These are phyloP conservation scores for Eucriotettix oculatus DNA, from an alignment of 2,888 invertebrate genomes.

Conservation along the genomic window DNA sequence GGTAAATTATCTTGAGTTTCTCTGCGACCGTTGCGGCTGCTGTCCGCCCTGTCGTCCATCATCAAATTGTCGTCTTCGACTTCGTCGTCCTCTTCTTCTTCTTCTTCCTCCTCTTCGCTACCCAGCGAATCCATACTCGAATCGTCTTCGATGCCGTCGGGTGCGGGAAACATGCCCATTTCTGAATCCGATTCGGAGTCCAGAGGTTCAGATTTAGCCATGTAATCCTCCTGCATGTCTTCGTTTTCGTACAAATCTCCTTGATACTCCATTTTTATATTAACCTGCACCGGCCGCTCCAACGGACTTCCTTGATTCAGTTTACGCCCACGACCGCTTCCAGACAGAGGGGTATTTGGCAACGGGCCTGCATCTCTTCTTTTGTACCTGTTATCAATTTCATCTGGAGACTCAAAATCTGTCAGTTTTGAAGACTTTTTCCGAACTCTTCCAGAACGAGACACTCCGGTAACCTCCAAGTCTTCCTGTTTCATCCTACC, in stretches of 20 bases:
- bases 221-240: slow-evolving; percentile 6
- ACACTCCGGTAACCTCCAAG: slow-evolving; percentile 64
- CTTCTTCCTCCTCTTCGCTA: not conserved
- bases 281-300: not conserved
- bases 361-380: slow-evolving; percentile 21
- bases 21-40: slow-evolving; percentile 16
- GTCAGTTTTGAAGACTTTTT: slow-evolving; percentile 90
- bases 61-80: slow-evolving; percentile 17
- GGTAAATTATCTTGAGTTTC: slow-evolving; percentile 27
- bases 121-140: slow-evolving; percentile 31
- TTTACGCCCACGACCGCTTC: not conserved
- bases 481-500: not conserved
- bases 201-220: slow-evolving; percentile 1
- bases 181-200: slow-evolving; percentile 16
- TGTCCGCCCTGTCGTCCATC: slow-evolving; percentile 26
- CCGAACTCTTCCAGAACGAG: slow-evolving; percentile 75
- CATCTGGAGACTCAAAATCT: slow-evolving; percentile 85
- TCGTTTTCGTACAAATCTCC: slow-evolving; percentile 1
- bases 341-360: not conserved
- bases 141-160: slow-evolving; percentile 18
- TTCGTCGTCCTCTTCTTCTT: slow-evolving; percentile 17
- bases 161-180: slow-evolving; percentile 13
- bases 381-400: slow-evolving; percentile 48
- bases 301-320: not conserved
- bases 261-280: not conserved